Evolutionary conservation across 1,140 invertebrate genomes (phyloP).

Genomic region (Nylanderia fulva): DNA sequence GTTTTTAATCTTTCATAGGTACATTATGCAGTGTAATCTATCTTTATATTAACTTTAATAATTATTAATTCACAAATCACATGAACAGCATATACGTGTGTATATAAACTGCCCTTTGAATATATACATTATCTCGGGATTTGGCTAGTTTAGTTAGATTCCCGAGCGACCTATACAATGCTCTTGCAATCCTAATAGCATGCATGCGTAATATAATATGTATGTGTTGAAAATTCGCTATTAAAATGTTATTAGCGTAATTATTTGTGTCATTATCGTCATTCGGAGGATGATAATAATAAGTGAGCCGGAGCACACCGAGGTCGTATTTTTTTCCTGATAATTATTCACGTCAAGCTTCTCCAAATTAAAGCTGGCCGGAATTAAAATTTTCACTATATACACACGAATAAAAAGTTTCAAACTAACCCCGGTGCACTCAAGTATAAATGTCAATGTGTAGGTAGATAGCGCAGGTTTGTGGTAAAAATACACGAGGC

Average conservation of each 20-base stretch:
- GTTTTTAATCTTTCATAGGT: background rate
- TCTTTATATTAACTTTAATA: background rate
- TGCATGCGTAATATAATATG: background rate
- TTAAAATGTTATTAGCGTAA: conserved; percentile 11
- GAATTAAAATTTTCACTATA: conserved; percentile 17
- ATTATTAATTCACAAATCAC: conserved; percentile 12
- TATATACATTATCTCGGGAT: conserved; percentile 22
- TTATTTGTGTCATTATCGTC: background rate
- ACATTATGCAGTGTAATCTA: background rate
- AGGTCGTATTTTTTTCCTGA: background rate
- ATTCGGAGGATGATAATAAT: too few relatives aligned
- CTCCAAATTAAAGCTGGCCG: background rate
- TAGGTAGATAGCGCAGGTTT: conserved; percentile 12
- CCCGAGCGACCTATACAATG: conserved; percentile 4
- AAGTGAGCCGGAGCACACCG: too few relatives aligned
- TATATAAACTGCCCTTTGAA: background rate
- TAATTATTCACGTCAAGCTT: background rate
- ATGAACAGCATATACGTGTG: background rate
- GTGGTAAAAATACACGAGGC: conserved; percentile 21
- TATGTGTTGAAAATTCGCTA: background rate
- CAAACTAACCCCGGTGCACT: background rate
- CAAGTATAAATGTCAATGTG: conserved; percentile 42
- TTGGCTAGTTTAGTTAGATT: conserved; percentile 24
- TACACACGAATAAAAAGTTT: background rate
- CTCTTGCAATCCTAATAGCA: conserved; percentile 36